Percentiles rank a stretch among this genome's conserved stretches.
Conservation (phyloP, 2,888 invertebrate species). For the Lacanobia wlatinum region DNA sequence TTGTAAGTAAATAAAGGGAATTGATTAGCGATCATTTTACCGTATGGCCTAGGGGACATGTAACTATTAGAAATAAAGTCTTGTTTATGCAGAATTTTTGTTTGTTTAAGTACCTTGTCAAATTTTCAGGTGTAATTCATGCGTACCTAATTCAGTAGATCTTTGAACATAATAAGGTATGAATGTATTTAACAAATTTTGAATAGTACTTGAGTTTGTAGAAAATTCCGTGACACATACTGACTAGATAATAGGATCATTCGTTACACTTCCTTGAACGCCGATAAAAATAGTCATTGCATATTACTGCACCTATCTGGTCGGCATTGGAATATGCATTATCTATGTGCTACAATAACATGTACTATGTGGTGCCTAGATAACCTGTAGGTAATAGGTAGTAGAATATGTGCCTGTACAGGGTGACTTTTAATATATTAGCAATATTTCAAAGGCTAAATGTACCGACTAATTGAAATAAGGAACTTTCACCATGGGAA, state of each 20-base stretch:
- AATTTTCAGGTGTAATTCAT: neutral
- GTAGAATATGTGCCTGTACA: slow-evolving; percentile 6
- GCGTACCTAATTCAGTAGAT: neutral
- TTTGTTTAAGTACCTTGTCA: neutral
- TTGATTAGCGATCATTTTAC: neutral
- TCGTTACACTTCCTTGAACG: slow-evolving; percentile 42
- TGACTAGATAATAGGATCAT: slow-evolving; percentile 18
- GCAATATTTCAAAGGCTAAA: neutral
- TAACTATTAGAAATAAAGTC: neutral
- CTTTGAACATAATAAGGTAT: too few species aligned
- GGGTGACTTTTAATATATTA: neutral
- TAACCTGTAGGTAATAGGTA: slow-evolving; percentile 18
- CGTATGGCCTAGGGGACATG: neutral
- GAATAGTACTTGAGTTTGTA: neutral
- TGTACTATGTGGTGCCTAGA: slow-evolving; percentile 25
- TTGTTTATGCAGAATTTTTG: too few species aligned
- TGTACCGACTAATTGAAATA: too few species aligned
- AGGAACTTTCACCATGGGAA: too few species aligned
- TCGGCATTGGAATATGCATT: slow-evolving; percentile 52
- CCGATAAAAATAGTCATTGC: slow-evolving; percentile 52
- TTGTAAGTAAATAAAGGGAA: neutral
- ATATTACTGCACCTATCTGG: slow-evolving; percentile 43
- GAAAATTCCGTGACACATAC: neutral
- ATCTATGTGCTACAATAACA: slow-evolving; percentile 47
- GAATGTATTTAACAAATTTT: neutral